phyloP scores from a whole-genome alignment of 2,113 vertebrate species.

The Orthonyx spaldingii region DNA sequence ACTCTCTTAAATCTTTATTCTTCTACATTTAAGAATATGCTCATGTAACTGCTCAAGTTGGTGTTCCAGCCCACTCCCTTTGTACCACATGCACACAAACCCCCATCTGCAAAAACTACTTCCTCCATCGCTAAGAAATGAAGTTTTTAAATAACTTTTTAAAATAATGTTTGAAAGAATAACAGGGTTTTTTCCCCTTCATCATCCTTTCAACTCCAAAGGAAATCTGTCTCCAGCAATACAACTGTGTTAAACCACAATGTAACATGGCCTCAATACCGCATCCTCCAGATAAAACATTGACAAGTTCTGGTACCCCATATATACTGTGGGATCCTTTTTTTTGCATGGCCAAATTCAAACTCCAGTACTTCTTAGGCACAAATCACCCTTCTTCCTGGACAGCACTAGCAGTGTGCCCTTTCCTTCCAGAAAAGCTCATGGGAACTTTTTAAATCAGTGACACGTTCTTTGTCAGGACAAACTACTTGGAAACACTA shows the following conservation, averaged over 20 bases:
- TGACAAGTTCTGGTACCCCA: background rate
- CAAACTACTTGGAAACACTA: background rate
- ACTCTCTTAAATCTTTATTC: background rate
- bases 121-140: background rate
- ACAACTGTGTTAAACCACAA: background rate
- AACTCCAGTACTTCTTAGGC: background rate
- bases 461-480: background rate
- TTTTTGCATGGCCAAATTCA: background rate
- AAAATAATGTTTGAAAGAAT: background rate
- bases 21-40: background rate
- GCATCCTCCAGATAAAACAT: background rate
- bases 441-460: background rate
- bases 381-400: background rate
- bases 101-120: background rate
- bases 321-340: background rate
- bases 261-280: fast-evolving
- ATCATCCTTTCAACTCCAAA: background rate
- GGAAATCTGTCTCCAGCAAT: background rate
- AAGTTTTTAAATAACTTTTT: background rate
- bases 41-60: background rate
- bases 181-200: background rate
- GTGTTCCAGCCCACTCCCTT: background rate
- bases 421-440: background rate
- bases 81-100: background rate
- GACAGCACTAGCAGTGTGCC: background rate